phyloP scores from a whole-genome alignment of 2,888 invertebrate genomes.

The Lucinisca nassula region DNA sequence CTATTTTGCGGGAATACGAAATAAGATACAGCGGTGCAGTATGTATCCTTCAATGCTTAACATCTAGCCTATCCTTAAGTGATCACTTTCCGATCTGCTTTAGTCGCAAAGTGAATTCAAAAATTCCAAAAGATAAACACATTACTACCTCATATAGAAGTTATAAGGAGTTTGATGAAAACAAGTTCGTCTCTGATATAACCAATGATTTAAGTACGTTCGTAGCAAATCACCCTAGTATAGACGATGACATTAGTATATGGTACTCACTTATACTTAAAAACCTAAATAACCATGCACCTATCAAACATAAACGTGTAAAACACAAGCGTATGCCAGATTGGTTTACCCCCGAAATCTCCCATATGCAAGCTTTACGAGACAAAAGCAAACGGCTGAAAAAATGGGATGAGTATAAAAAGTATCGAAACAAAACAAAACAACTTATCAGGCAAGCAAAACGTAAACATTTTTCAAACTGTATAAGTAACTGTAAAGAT shows the following conservation, averaged over 20 bases:
- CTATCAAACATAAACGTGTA: not conserved
- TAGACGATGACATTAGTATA: not conserved
- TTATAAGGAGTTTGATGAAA: not conserved
- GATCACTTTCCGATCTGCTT: not conserved
- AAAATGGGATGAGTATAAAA: not conserved
- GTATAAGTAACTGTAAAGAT: not conserved
- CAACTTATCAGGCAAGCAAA: not conserved
- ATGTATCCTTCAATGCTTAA: not conserved
- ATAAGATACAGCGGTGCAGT: too few relatives aligned
- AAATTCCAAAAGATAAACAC: not conserved
- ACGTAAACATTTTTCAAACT: not conserved
- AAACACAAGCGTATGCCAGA: not conserved
- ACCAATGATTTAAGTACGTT: not conserved
- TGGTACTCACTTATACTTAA: not conserved
- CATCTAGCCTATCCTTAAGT: not conserved
- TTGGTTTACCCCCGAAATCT: not conserved
- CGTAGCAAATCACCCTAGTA: not conserved
- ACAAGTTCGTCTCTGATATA: not conserved
- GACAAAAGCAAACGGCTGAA: not conserved
- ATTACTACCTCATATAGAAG: not conserved
- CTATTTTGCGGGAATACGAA: too few relatives aligned
- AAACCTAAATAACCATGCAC: not conserved
- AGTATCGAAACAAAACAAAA: not conserved
- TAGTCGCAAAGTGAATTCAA: not conserved
- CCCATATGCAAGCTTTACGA: not conserved